Evolutionary conservation across 2,113 vertebrate genomes (phyloP).

Genomic region (Coracopsis vasa): DNA sequence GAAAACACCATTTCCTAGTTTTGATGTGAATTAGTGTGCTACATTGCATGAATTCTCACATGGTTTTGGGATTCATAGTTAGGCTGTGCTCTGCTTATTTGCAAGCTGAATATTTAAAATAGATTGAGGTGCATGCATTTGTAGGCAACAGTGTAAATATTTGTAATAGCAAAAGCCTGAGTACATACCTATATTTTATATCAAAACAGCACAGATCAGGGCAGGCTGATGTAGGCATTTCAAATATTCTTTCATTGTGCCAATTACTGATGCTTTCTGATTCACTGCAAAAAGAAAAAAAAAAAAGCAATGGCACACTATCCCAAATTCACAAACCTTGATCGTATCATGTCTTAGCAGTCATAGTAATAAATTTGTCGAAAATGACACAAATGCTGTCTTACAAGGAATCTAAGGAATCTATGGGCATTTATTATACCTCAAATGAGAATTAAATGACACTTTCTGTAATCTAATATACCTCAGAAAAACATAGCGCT

Average conservation of each 20-base stretch:
- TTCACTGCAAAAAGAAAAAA: background rate
- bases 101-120: background rate
- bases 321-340: background rate
- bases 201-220: background rate
- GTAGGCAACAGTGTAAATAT: background rate
- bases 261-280: background rate
- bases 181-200: background rate
- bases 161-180: background rate
- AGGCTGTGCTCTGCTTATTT: background rate
- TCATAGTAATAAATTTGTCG: background rate
- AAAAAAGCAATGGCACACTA: background rate
- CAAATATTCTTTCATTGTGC: background rate
- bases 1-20: background rate
- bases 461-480: background rate
- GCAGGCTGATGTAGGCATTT: background rate
- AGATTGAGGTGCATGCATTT: background rate
- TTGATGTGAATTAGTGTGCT: background rate
- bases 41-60: background rate
- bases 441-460: constrained; percentile 35
- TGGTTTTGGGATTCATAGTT: background rate
- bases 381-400: background rate
- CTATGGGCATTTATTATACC: background rate
- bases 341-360: background rate
- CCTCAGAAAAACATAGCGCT: background rate
- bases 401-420: background rate